These are phyloP conservation scores for Chelonus formosanus DNA, from an alignment of 2,888 invertebrate species.

Conservation along the genomic window DNA sequence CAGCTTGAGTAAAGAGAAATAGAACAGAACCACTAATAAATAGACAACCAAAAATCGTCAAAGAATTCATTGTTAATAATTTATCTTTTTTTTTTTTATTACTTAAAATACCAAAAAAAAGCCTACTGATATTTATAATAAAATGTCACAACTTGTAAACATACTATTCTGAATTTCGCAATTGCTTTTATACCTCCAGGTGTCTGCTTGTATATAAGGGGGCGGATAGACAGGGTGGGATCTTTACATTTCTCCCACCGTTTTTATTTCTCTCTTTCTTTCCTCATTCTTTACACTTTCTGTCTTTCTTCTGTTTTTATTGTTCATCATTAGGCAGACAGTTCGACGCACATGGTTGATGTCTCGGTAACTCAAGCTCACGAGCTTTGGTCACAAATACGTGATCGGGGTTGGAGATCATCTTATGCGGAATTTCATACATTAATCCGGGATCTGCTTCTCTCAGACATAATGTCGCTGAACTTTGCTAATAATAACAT, in stretches of 20 bases:
- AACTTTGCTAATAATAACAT: conserved; percentile 24
- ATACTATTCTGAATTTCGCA: conserved; percentile 43
- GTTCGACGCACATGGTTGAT: conserved; percentile 34
- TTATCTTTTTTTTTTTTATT: too few species aligned
- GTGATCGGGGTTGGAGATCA: conserved; percentile 51
- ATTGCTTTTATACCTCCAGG: conserved; percentile 57
- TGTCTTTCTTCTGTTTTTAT: conserved; percentile 24
- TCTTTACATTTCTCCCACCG: conserved; percentile 31
- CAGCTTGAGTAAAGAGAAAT: too few species aligned
- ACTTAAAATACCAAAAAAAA: too few species aligned
- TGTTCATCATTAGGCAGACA: conserved; percentile 36
- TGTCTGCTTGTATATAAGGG: conserved; percentile 36
- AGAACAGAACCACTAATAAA: too few species aligned
- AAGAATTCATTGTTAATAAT: too few species aligned
- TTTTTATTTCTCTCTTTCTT: conserved; percentile 17
- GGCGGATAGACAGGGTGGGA: conserved; percentile 34
- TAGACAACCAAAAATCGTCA: too few species aligned
- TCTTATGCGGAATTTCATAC: conserved; percentile 49
- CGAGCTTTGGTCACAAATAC: conserved; percentile 52
- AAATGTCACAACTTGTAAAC: not conserved
- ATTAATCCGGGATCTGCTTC: conserved; percentile 51
- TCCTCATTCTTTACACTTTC: too few species aligned
- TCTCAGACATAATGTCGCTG: conserved; percentile 34
- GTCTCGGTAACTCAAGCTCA: conserved; percentile 40
- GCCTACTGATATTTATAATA: too few species aligned